Evolutionary conservation across 2,113 vertebrate species (phyloP), one percentile per base, ranked within the genome.

Genomic region (Dromaius novaehollandiae): DNA sequence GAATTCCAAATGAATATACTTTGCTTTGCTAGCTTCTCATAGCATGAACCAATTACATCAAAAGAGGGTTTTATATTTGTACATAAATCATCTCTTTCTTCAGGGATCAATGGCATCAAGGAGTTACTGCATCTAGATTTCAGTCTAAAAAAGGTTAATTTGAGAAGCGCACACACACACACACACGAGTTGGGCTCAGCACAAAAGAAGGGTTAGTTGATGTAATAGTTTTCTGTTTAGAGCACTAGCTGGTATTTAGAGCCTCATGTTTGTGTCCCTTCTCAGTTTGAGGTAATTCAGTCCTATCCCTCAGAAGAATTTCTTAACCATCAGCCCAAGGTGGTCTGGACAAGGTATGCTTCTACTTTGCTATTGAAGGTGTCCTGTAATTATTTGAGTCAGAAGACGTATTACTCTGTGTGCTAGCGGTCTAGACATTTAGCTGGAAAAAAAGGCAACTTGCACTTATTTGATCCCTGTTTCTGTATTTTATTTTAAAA

Each of bases 171-270:
- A 82, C 50, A 30, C 76, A 83, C 15, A 82, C 50, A 30, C 76
- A 83, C 79, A 26, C 76, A 90, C 75, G 40, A 60, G 14, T 40
- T 56, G 32, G n/a, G 70, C 36, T 80, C 34, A 4, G 11, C 25
- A 70, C 53, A 74, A 77, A 79, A 82, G 30, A 75, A 82, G 18
- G 13, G 44, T 74, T 82, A 86, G 40, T 71, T 93, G 79, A 36
- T 76, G 89, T 48, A 82, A 75, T 32, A 89, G 87, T 75, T 94
- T 48, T 81, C 50, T 91, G 64, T 94, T 83, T 83, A 88, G 32
- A 94, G 40, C 30, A 74, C 94, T 78, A 91, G 60, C 42, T 86
- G 76, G 42, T 93, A 81, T 88, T 91, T 90, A 91, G 60, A 90
- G 38, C 30, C 26, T 87, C 25, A 6, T 73, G 78, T 92, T 87